phyloP scores from a whole-genome alignment of 2,113 vertebrate species.

The Phylloscopus whistleri region DNA sequence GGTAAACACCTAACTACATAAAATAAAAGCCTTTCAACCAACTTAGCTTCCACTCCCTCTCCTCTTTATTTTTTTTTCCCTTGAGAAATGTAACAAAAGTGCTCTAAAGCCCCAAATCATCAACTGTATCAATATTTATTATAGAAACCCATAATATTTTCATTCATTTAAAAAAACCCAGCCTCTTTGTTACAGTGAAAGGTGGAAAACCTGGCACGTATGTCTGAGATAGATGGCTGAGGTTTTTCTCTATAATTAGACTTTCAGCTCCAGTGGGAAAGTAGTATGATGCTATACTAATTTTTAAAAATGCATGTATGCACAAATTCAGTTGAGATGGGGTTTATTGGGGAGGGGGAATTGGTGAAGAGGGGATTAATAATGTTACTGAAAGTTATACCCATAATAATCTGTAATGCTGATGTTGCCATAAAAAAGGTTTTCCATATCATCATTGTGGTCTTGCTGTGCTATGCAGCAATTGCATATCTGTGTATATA shows the following conservation, averaged over 20 bases:
- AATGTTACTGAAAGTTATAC: not conserved
- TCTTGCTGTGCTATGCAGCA: not conserved
- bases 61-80: no score
- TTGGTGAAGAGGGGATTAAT: not conserved
- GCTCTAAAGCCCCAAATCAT: not conserved
- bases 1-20: slow-evolving; percentile 38
- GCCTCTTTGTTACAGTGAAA: not conserved
- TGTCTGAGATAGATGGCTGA: not conserved
- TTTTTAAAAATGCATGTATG: not conserved
- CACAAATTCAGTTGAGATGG: not conserved
- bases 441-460: not conserved
- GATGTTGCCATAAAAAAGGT: not conserved
- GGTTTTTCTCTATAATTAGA: not conserved
- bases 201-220: not conserved
- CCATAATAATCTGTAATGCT: not conserved
- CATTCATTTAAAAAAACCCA: not conserved
- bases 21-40: not conserved
- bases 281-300: not conserved
- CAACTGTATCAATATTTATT: not conserved
- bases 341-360: accelerated
- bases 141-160: not conserved
- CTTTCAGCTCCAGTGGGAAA: not conserved
- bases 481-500: not conserved
- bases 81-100: not conserved
- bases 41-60: not conserved